Evolutionary conservation across 1,140 invertebrate genomes (phyloP), one percentile per base, ranked within the genome.

Genomic region (Caenorhabditis brenneri): DNA sequence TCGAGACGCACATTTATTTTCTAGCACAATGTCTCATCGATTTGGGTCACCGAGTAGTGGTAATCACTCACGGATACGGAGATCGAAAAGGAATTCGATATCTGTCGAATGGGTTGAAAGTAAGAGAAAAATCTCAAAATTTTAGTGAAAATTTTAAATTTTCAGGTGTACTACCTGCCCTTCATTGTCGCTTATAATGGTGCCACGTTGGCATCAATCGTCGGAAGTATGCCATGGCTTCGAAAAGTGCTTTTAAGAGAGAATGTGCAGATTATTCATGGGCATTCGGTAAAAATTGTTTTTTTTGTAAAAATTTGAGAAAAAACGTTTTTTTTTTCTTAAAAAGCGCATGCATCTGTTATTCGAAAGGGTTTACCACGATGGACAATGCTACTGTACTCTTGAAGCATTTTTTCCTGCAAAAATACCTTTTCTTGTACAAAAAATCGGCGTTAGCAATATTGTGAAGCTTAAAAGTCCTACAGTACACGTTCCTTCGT

Each of bases 1-100:
- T 99, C 0, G 98, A 99, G 91, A 96, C 97, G 89, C 98, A 99
- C 90, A 97, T 99, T 84, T 99, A 96, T 91, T 97, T 98, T 91
- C 93, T 99, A 82, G 96, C 96, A 0, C 96, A 98, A 91, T 99
- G 97, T 93, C 92, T 99, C 42, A 91, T 99, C 22, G 93, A 93
- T 85, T 92, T 93, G 88, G 96, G 49, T 24, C 79, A 84, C 79
- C 97, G 98, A 93, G 97, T 97, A 29, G 93, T 99, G 42, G 93
- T 99, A 22, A 92, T 99, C 65, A 99, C 97, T 6, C 97, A 99
- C 92, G 94, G 94, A 24, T 99, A 99, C 91, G 95, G 94, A 0
- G 93, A 96, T 87, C 93, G 96, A 88, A 93, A 93, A 85, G 95
- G 95, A 74, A 91, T 97, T 78, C 93, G 97, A 51, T 98, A 97